Percentiles rank a stretch among this genome's conserved stretches.
Evolutionary conservation across 2,888 invertebrate genomes (phyloP).

Genomic region (Shargacucullia verbasci): DNA sequence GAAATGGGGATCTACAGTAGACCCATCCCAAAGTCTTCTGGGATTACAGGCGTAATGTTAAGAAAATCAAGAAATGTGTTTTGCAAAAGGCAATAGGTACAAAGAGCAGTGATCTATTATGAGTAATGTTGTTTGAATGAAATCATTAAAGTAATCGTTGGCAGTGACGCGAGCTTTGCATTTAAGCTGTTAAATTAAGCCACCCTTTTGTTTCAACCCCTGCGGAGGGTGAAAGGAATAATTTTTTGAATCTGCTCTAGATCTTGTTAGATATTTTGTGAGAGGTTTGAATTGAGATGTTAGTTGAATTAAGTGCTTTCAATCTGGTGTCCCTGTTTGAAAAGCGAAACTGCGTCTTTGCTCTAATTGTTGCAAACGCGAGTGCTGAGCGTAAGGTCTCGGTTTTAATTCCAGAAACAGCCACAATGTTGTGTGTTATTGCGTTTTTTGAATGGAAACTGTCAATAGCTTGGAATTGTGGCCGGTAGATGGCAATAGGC

Average conservation of each 20-base stretch:
- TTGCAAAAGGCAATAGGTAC: conserved; percentile 3
- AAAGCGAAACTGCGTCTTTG: too few species aligned
- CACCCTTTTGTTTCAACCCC: conserved; percentile 30
- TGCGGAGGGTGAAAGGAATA: conserved; percentile 26
- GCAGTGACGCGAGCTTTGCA: conserved; percentile 42
- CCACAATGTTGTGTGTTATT: too few species aligned
- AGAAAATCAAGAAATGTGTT: conserved; percentile 3
- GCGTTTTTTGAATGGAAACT: too few species aligned
- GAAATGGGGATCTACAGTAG: too few species aligned
- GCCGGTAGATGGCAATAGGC: too few species aligned
- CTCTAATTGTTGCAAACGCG: too few species aligned
- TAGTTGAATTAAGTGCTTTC: not conserved
- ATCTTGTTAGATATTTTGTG: conserved; percentile 11
- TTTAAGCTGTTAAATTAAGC: conserved; percentile 43
- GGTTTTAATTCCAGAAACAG: too few species aligned
- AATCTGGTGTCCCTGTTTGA: not conserved
- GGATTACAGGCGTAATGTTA: too few species aligned
- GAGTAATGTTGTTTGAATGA: conserved; percentile 15
- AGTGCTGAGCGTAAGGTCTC: too few species aligned
- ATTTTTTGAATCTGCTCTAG: conserved; percentile 23
- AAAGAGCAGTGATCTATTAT: conserved; percentile 24
- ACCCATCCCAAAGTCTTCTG: too few species aligned
- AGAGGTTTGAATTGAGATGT: conserved; percentile 6
- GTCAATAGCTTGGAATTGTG: too few species aligned
- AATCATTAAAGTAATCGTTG: conserved; percentile 33